phyloP scores from a whole-genome alignment of 2,797 vertebrate species.

The Decapterus maruadsi region DNA sequence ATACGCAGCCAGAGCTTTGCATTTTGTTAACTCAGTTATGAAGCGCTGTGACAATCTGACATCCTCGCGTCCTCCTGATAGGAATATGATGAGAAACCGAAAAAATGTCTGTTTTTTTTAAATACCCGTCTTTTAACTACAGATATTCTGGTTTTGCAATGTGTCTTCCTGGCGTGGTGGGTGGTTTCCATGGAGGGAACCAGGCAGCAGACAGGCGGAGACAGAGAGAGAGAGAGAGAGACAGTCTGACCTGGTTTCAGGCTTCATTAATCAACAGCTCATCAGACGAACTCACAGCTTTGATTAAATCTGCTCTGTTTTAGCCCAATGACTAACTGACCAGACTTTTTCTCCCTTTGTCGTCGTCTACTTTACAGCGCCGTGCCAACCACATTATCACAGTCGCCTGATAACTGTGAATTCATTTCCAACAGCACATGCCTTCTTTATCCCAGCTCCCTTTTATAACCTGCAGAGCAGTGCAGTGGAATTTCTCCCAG shows the following conservation, averaged over 20 bases:
- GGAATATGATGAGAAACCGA: neutral
- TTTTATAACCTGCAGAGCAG: constrained; percentile 5
- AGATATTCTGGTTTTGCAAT: constrained; percentile 8
- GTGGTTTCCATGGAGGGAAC: constrained; percentile 32
- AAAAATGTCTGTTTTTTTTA: neutral
- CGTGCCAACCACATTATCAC: constrained; percentile 18
- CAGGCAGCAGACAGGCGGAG: neutral
- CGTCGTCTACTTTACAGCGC: constrained; percentile 22
- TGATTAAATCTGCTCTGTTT: constrained; percentile 73
- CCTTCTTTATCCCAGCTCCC: constrained; percentile 5
- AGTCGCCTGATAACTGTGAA: neutral
- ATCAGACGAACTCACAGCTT: constrained; percentile 65
- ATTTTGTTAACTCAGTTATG: constrained; percentile 1
- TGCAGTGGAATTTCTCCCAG: constrained; percentile 20
- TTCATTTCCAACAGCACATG: constrained; percentile 21
- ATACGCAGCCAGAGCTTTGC: neutral
- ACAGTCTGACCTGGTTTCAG: constrained; percentile 75
- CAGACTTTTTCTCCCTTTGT: constrained; percentile 15
- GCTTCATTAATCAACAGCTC: constrained; percentile 78
- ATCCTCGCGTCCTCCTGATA: neutral
- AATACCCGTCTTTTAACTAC: neutral
- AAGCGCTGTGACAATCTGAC: neutral
- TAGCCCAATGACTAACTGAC: constrained; percentile 46
- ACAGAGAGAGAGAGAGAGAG: constrained; percentile 35
- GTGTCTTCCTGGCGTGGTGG: neutral